Evolutionary conservation across 2,888 invertebrate species (phyloP).

Genomic region (Phanerotoma sp.): DNA sequence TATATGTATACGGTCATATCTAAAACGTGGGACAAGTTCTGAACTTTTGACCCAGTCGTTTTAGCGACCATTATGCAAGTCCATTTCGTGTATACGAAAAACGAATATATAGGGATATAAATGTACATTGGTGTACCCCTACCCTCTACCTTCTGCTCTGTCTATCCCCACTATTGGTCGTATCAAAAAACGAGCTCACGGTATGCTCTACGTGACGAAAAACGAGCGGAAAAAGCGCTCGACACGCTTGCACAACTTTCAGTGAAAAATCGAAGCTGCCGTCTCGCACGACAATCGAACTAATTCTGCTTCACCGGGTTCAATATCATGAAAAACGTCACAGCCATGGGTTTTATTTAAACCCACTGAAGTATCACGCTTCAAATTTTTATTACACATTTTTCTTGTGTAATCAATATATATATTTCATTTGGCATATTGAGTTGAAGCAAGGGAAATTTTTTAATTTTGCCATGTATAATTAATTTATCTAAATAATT

Average conservation of each 20-base stretch:
- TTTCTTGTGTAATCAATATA: not conserved
- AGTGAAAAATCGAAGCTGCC: constrained; percentile 11
- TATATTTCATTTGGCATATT: not conserved
- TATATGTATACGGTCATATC: constrained; percentile 3
- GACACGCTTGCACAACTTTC: constrained; percentile 6
- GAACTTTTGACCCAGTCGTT: constrained; percentile 21
- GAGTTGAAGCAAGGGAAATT: too few species aligned
- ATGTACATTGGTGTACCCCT: not conserved
- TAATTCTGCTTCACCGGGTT: not conserved
- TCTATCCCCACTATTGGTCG: too few species aligned
- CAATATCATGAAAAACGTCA: not conserved
- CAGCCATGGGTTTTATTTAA: not conserved
- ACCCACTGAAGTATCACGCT: not conserved
- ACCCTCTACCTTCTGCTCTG: too few species aligned
- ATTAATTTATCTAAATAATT: too few species aligned
- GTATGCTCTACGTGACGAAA: constrained; percentile 7
- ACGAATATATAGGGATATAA: constrained; percentile 5
- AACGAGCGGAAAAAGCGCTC: not conserved
- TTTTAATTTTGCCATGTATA: too few species aligned
- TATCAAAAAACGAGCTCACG: constrained; percentile 3
- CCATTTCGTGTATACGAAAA: constrained; percentile 6
- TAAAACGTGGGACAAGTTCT: constrained; percentile 12
- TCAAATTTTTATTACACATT: not conserved
- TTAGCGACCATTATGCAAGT: constrained; percentile 15
- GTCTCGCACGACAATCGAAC: constrained; percentile 7